phyloP scores from a whole-genome alignment of 2,113 vertebrate species.

The Aptenodytes patagonicus region DNA sequence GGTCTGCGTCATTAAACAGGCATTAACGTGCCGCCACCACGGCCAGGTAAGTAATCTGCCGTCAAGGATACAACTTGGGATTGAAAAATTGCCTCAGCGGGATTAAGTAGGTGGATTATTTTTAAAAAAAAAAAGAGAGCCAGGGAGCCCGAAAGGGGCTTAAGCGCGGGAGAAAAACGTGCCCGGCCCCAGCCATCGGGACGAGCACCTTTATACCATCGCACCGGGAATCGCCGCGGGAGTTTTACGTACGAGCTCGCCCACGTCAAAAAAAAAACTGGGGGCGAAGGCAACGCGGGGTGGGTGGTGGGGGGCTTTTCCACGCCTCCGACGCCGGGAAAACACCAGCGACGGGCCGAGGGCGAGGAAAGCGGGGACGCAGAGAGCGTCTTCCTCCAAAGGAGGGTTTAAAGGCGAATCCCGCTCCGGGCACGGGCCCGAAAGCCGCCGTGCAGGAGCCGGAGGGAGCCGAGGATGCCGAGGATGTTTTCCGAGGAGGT shows the following conservation, averaged over 20 bases:
- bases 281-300: fast-evolving
- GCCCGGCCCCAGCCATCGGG: background rate
- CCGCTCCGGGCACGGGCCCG: background rate
- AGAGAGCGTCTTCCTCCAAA: background rate
- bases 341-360: background rate
- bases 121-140: too few species aligned
- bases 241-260: background rate
- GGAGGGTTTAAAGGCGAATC: background rate
- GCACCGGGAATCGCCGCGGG: background rate
- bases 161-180: background rate
- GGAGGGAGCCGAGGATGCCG: background rate
- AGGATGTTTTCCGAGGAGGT: background rate
- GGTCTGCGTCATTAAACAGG: background rate
- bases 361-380: background rate
- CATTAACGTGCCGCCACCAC: background rate
- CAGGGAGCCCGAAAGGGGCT: background rate
- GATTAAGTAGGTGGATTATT: background rate
- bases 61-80: background rate
- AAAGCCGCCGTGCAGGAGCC: background rate
- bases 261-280: background rate
- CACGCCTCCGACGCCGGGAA: background rate
- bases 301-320: background rate
- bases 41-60: background rate
- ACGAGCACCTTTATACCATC: background rate
- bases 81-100: background rate